phyloP scores from a whole-genome alignment of 2,888 invertebrate genomes.

The Margaritifera margaritifera region DNA sequence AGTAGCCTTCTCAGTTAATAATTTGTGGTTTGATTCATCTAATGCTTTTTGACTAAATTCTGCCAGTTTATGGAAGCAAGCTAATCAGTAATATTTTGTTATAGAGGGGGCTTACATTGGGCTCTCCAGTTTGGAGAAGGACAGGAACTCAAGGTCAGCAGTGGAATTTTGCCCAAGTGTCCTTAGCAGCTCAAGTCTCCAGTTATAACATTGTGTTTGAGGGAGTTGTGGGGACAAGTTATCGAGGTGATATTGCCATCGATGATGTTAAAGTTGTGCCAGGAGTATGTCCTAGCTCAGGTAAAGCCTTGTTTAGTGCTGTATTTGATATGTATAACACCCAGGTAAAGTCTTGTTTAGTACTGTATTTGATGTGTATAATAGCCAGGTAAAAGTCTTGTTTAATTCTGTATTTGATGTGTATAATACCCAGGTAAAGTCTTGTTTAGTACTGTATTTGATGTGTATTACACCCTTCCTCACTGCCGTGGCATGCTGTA shows the following conservation, averaged over 20 bases:
- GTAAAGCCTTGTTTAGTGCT: conserved; percentile 24
- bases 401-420: not conserved
- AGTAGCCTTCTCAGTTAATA: too few relatives aligned
- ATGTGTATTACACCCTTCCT: too few relatives aligned
- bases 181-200: conserved; percentile 27
- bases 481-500: too few relatives aligned
- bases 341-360: conserved; percentile 34
- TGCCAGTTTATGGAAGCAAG: too few relatives aligned
- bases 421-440: conserved; percentile 38
- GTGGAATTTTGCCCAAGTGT: conserved; percentile 50
- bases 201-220: conserved; percentile 61
- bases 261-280: conserved; percentile 58
- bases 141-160: conserved; percentile 57
- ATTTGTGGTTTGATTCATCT: too few relatives aligned
- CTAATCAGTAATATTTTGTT: conserved; percentile 2
- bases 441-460: not conserved
- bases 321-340: not conserved
- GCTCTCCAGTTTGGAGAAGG: conserved; percentile 50
- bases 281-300: conserved; percentile 53
- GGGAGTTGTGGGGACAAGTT: conserved; percentile 60
- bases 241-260: conserved; percentile 63
- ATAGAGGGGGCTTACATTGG: conserved; percentile 35
- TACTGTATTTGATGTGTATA: not conserved
- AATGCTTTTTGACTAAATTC: too few relatives aligned
- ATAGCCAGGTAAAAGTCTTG: conserved; percentile 42